phyloP scores from a whole-genome alignment of 2,888 invertebrate species.

The Phasia obesa region DNA sequence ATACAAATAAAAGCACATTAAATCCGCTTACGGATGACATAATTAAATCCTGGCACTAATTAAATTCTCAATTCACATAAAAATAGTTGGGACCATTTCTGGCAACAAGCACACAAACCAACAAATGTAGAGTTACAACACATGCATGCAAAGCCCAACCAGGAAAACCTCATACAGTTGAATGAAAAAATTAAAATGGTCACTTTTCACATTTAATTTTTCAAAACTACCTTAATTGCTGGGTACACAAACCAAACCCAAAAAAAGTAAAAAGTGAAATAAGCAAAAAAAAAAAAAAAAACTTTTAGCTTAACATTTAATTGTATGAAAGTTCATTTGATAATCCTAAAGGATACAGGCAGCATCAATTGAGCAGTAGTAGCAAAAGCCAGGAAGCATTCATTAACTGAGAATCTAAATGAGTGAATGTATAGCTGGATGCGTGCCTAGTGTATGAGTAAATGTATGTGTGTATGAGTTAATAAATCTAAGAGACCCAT shows the following conservation, averaged over 20 bases:
- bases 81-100: constrained; percentile 63
- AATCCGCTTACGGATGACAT: constrained; percentile 74
- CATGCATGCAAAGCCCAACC: constrained; percentile 15
- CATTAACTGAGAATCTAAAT: constrained; percentile 54
- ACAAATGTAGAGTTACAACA: constrained; percentile 6
- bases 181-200: constrained; percentile 61
- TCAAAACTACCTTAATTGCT: constrained; percentile 80
- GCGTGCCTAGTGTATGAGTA: constrained; percentile 15
- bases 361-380: constrained; percentile 40
- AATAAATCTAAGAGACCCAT: constrained; percentile 69
- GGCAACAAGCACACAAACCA: constrained; percentile 24
- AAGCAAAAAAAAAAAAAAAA: constrained; percentile 70
- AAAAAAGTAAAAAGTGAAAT: constrained; percentile 65
- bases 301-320: constrained; percentile 73
- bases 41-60: constrained; percentile 82
- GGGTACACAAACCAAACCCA: constrained; percentile 67
- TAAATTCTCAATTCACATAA: constrained; percentile 74
- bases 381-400: constrained; percentile 53
- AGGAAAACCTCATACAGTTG: constrained; percentile 58
- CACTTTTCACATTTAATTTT: constrained; percentile 74
- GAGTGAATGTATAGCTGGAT: constrained; percentile 1
- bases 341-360: constrained; percentile 70
- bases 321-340: constrained; percentile 74
- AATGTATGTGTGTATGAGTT: not conserved
- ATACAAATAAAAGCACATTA: constrained; percentile 70